A percentile compares a stretch with the other conserved stretches of the same genome.
Evolutionary conservation across 2,888 invertebrate genomes (phyloP).

Genomic region (Cinara cedri): DNA sequence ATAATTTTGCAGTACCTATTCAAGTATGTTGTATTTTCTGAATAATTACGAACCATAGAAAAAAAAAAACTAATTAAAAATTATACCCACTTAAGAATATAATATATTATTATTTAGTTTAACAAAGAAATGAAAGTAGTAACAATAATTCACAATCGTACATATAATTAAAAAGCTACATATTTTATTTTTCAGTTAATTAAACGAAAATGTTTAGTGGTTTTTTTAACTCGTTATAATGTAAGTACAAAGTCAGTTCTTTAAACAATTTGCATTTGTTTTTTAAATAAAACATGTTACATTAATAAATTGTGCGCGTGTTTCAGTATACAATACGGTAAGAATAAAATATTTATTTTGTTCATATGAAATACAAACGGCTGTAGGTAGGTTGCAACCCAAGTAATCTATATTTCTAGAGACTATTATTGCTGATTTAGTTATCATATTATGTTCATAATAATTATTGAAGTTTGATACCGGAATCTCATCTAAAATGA

Average conservation of each 20-base stretch:
- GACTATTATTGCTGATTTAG: no score
- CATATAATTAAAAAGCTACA: background rate
- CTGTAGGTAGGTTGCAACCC: no score
- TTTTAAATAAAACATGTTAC: background rate
- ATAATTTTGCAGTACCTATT: no score
- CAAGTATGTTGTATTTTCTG: no score
- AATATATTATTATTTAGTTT: background rate
- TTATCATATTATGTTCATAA: no score
- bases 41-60: no score
- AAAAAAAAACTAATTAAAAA: background rate
- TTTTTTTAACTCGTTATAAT: conserved; percentile 16
- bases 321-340: no score
- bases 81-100: background rate
- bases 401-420: no score
- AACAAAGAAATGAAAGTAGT: background rate
- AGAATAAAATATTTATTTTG: no score
- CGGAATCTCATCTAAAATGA: no score
- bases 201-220: conserved; percentile 7
- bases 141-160: background rate
- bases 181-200: conserved; percentile 36
- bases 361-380: no score
- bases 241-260: background rate
- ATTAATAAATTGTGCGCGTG: background rate
- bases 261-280: background rate
- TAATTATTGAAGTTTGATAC: no score